Base-by-base conservation (phyloP, 2,113 vertebrate genomes). In the Phylloscopus whistleri region DNA sequence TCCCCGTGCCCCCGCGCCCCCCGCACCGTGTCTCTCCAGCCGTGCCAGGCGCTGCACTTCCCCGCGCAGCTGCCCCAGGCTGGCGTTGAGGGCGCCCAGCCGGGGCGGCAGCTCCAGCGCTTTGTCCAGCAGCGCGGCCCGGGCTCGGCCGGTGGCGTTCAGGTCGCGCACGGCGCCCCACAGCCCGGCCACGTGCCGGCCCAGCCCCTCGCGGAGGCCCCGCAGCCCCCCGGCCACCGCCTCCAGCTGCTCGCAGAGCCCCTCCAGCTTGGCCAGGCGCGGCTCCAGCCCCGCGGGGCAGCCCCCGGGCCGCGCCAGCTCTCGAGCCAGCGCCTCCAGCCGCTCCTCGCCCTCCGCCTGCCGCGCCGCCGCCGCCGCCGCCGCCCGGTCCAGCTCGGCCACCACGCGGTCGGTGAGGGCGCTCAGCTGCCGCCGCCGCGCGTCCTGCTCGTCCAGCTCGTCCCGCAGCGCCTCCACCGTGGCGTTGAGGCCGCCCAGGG, bases 211-310 rank as follows among this genome's bases (percentile, higher is more conserved):
- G 5, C 98, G 98, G 69, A 99, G 98, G 63, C 93, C 98, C 44
- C 97, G 97, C 90, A 99, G 96, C 63, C 97, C 98, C 11, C 19
- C 59, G 48, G 75, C 75, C 59, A 78, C 75, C 30, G 75, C 49
- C 39, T 66, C 62, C 77, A 80, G 62, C 62, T 98, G 98, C 55
- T 98, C 97, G 37, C 99, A 99, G 49, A 99, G 95, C 6, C 98
- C 98, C 91, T 99, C 99, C 70, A 99, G 97, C 80, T 98, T 98
- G 70, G 98, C 97, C 60, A 99, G 46, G 33, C 99, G 98, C 16
- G 96, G 97, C 48, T 98, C 97, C 73, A 99, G 96, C 11, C 98
- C 97, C 1, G 98, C 26, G 86, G 97, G 13, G 98, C 97, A 43
- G 90, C 97, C 84, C 97, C 51, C 33, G 86, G 53, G 10, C 60